Conservation (phyloP, 2,888 invertebrate genomes). For the Epinotia brunnichana region DNA sequence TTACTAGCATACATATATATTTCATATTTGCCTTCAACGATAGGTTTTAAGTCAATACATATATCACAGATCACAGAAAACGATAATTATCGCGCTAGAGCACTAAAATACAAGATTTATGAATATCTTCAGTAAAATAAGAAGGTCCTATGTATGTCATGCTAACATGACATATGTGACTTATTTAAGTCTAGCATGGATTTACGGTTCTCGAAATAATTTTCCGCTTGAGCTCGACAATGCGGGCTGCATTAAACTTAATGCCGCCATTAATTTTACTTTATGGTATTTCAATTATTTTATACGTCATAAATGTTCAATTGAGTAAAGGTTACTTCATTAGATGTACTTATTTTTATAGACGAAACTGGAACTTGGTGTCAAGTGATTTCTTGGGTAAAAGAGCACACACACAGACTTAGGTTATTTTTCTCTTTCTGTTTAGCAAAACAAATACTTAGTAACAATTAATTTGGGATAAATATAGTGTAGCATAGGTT, state of each 20-base stretch:
- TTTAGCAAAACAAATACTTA: no score
- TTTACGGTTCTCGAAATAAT: conserved; percentile 35
- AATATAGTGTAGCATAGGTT: no score
- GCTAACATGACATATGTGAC: neutral
- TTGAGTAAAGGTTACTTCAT: conserved; percentile 54
- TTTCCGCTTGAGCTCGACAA: conserved; percentile 42
- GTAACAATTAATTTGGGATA: no score
- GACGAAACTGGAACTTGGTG: neutral
- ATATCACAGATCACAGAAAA: conserved; percentile 21
- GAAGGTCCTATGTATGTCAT: neutral
- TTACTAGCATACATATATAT: neutral
- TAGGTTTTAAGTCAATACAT: conserved; percentile 38
- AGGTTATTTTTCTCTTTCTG: no score
- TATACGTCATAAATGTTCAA: conserved; percentile 66
- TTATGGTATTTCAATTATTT: conserved; percentile 71
- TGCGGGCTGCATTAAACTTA: conserved; percentile 72
- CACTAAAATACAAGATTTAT: conserved; percentile 40
- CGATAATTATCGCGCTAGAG: conserved; percentile 26
- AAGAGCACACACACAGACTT: no score
- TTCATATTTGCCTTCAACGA: neutral
- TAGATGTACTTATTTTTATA: conserved; percentile 14
- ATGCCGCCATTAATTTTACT: conserved; percentile 62
- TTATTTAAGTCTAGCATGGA: conserved; percentile 1
- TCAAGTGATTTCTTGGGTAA: no score
- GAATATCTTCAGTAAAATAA: neutral